Base-by-base conservation (phyloP, 2,888 invertebrate species). In the Fragum fragum region DNA sequence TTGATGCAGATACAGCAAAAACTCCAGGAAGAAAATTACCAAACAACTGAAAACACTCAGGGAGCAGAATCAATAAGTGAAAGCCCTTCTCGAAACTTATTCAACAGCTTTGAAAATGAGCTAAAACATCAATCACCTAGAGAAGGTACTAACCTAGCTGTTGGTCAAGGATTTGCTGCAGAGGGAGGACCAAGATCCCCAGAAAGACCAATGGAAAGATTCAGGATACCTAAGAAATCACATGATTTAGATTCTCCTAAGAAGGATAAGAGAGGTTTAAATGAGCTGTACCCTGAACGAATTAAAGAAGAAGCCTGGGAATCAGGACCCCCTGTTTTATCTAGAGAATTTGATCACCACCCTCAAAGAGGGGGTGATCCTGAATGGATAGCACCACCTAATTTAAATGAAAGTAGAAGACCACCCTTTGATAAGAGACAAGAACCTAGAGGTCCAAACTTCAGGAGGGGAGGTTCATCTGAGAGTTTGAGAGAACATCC, bases 1-100 rank as follows among this genome's bases (percentile, higher is more conserved):
- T 63, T 86, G 32, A 81, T 81, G 79, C 70, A 82, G 23, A 66
- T 84, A 29, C 86, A 86, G 11, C 66, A 66, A 23, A 57, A 82
- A 66, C 79, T 80, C 28, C 76, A 74, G 26, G 83, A 87, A 39
- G 79, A 80, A 63, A 74, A 76, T 14, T 28, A n/a, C 36, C 29
- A 61, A 32, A 3, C 32, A 18, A 26, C 14, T 23, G n/a, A n/a
- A 18, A n/a, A 29, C 18, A 14, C 11, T 2, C 61, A 28, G 28
- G 61, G 18, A 2, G 29, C 11, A 29, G 32, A 61, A n/a, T 6
- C 29, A 11, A 18, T 29, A 3, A 28, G 14, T 32, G n/a, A 61
- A 32, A 61, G 61, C n/a, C 18, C 32, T n/a, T 18, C n/a, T 32
- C 16, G 26, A 32, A 32, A 61, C n/a, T 1, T 29, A n/a, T 26